A percentile compares a stretch with the other conserved stretches of the same genome.
phyloP scores from a whole-genome alignment of 2,113 vertebrate species.

The Polypterus bichir region DNA sequence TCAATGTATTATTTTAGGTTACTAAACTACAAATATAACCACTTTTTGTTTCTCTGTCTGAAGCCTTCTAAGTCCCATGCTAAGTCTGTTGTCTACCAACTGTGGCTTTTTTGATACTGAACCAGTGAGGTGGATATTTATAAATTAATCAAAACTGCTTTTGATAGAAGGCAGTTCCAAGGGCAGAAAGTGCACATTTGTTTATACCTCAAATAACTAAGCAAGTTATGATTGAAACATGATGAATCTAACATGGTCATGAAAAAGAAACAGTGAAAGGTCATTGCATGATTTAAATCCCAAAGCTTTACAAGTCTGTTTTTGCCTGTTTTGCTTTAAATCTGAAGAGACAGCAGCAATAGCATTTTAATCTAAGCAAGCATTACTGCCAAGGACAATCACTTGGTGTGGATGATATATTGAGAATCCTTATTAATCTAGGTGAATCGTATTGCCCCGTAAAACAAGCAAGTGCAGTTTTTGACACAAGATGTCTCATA shows the following conservation, averaged over 20 bases:
- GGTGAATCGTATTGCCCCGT: slow-evolving; percentile 37
- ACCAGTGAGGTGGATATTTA: too few relatives aligned
- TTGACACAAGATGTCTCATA: slow-evolving; percentile 42
- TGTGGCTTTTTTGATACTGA: too few relatives aligned
- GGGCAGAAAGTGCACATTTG: neutral
- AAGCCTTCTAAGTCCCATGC: too few relatives aligned
- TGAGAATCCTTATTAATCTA: slow-evolving; percentile 50
- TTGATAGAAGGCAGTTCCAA: too few relatives aligned
- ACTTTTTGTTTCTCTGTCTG: too few relatives aligned
- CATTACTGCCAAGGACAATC: slow-evolving; percentile 52
- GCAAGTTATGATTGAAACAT: neutral
- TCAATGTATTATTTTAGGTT: too few relatives aligned
- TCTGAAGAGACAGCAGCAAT: slow-evolving; percentile 50
- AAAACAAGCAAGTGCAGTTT: slow-evolving; percentile 41
- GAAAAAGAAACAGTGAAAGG: neutral
- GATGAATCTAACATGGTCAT: neutral
- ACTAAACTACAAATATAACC: too few relatives aligned
- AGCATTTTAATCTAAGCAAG: slow-evolving; percentile 69
- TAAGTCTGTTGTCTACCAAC: too few relatives aligned
- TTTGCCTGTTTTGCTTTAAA: slow-evolving; percentile 38
- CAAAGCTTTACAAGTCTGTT: neutral
- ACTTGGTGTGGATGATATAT: slow-evolving; percentile 38
- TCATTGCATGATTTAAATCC: neutral
- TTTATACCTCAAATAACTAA: neutral
- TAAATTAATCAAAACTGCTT: too few relatives aligned